Base-by-base conservation (phyloP, 1,140 invertebrate species). In the Apis laboriosa region DNA sequence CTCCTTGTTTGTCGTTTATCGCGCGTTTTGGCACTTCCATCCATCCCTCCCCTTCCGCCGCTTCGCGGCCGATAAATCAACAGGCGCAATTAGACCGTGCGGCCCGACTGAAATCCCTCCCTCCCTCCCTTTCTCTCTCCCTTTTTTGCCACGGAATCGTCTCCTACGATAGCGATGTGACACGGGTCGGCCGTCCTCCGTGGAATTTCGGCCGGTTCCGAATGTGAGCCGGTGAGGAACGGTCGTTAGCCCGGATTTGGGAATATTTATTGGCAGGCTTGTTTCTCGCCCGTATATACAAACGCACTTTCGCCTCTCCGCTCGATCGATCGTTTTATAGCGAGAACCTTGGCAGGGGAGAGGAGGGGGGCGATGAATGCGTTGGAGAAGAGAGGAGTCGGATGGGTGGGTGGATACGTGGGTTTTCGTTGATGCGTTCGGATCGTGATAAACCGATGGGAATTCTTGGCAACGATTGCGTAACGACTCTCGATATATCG, bases 41-140 rank as follows among this genome's bases (percentile, higher is more conserved):
- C 28, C 67, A 61, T 21, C 60, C 55, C 70, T 2, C 43, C 11
- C 68, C 8, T 1, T 17, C 9, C 19, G 9, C 71, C 77, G 73
- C 61, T 84, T 83, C 71, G 77, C 66, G 76, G 77, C 60, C 72
- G 76, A 89, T 89, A 89, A 89, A 89, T 89, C 86, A 87, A 64
- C 66, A 11, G 21, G 79, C 61, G 79, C 84, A 85, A 87, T 88
- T 87, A 88, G 77, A 85, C 74, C 34, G 34, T 7, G 80, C 68
- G 63, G 76, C 67, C 43, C 19, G 71, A 21, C 51, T 53, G 4
- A 49, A 56, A 7, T 63, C 13, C 61, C 61, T 24, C 24, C 24
- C 24, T 28, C 19, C 24, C 28, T 43, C 51, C 77, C 49, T 71
- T 13, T 17, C 21, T 4, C 17, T 53, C 9, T 7, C 68, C 68